phyloP scores from a whole-genome alignment of 1,140 invertebrate genomes.

The Acyrthosiphon pisum region DNA sequence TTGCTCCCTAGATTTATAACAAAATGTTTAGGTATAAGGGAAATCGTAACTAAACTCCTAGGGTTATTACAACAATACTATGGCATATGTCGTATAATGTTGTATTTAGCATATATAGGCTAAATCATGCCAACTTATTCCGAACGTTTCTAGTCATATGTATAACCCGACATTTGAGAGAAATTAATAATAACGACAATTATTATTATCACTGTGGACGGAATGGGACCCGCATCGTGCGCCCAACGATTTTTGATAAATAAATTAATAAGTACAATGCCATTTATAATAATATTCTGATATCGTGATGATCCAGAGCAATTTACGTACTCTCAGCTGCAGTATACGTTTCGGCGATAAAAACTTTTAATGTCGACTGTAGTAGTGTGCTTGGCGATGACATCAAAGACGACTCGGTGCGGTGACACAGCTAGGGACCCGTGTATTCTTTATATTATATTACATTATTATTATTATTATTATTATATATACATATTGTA shows the following conservation, averaged over 20 bases:
- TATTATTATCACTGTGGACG: background rate
- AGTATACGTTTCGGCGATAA: background rate
- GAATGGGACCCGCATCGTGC: background rate
- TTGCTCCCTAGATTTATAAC: background rate
- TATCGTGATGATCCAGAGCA: background rate
- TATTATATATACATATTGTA: background rate
- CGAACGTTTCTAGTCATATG: background rate
- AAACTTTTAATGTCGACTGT: background rate
- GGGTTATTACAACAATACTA: background rate
- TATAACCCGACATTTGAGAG: background rate
- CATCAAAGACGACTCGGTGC: slow-evolving; percentile 33
- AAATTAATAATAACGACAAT: background rate
- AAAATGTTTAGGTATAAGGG: background rate
- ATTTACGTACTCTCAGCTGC: background rate
- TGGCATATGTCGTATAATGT: background rate
- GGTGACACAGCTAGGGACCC: no score
- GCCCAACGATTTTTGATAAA: background rate
- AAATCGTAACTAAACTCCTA: background rate
- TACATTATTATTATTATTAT: background rate
- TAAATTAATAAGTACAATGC: background rate
- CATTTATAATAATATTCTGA: background rate
- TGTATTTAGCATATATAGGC: no score
- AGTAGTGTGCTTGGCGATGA: slow-evolving; percentile 9
- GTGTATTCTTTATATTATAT: background rate
- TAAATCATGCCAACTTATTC: background rate